These are phyloP conservation scores for Catocala nupta DNA, from an alignment of 2,888 invertebrate genomes.

Conservation along the genomic window DNA sequence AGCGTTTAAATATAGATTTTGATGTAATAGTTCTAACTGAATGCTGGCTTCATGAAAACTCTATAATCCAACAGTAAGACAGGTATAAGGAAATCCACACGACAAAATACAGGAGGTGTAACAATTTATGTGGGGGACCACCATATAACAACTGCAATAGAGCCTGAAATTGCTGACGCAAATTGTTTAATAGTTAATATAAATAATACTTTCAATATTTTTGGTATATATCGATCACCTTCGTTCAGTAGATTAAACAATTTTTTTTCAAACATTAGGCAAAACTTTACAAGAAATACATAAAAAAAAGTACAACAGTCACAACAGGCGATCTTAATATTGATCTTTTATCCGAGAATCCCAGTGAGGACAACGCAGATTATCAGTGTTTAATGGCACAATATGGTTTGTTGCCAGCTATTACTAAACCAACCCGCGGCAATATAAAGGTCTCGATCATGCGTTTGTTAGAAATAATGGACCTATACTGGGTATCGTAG, in stretches of 20 bases:
- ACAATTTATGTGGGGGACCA: neutral
- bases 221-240: too few species aligned
- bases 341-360: neutral
- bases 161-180: neutral
- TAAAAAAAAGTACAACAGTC: neutral
- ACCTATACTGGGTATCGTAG: neutral
- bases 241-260: too few species aligned
- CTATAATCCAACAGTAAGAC: neutral
- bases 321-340: neutral
- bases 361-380: neutral
- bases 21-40: neutral
- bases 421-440: neutral
- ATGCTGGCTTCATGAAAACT: neutral
- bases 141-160: neutral
- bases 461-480: neutral
- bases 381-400: slow-evolving; percentile 1
- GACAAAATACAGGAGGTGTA: neutral
- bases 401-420: neutral
- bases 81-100: neutral
- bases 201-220: too few species aligned
- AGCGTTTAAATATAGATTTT: neutral
- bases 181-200: too few species aligned
- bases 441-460: neutral
- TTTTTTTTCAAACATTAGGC: too few species aligned
- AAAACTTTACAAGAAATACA: neutral